Evolutionary conservation across 2,113 vertebrate species (phyloP), one percentile per base, ranked within the genome.

Genomic region (Limanda limanda): DNA sequence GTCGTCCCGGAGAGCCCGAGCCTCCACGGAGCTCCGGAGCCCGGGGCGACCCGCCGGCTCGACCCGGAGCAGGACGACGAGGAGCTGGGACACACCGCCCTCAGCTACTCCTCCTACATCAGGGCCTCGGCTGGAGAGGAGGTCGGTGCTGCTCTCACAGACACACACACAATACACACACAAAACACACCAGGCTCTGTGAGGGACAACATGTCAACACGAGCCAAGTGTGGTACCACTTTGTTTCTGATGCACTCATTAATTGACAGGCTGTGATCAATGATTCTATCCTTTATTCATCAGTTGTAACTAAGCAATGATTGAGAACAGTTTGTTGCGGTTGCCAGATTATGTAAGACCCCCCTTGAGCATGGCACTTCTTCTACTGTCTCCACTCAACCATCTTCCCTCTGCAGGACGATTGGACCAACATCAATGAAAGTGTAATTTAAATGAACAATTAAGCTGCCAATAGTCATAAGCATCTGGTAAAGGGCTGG

Each of bases 71-170:
- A 92, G 66, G 93, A 95, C 80, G 91, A 94, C 64, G 93, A 91
- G 48, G 79, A 87, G 47, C 87, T 94, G 90, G 90, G 85, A 81
- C 82, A 88, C 52, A 88, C 93, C 1, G 93, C 92, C 0, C 62
- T 89, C 40, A 77, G 77, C 40, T 95, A 94, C 75, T 94, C 95
- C 7, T 82, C 92, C 11, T 95, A 94, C 75, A 87, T 95, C 62
- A 90, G 88, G 78, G 93, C 92, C 17, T 90, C 79, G 0, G 94
- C 93, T 1, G 92, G 87, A 24, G 92, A 94, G 11, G 93, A 95
- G 94, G 95, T 95, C n/a, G 54, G 88, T 76, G n/a, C 13, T 14
- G 51, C 47, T 47, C 47, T 47, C 45, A 47, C 45, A 14, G 4
- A 3, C 45, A 47, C 45, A 14, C 6, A 31, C 31, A 31, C 31